Base-by-base conservation (phyloP, 2,888 invertebrate species). In the Sepioteuthis lessoniana region DNA sequence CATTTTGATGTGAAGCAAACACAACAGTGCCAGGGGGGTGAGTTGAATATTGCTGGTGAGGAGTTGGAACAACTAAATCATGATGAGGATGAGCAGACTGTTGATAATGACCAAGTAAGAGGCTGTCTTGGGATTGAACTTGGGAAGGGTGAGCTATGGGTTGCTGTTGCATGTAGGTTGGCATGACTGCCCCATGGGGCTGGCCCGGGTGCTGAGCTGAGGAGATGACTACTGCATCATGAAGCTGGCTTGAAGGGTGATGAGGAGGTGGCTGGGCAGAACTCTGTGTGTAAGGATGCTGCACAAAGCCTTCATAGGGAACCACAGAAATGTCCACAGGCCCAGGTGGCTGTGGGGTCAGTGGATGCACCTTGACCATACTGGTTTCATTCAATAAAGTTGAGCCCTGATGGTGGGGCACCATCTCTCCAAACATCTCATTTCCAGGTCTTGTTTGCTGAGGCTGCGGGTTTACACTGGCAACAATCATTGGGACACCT, bases 21-120 rank as follows among this genome's bases (percentile, higher is more conserved):
- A 76, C 3, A 35, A 76, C 76, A 8, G 76, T 16, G 8, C 76
- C 76, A 76, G n/a, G 76, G 76, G n/a, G 76, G 19, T 10, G 76
- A 16, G 76, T 4, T 76, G 76, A 35, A 76, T 76, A 76, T n/a
- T n/a, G 76, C n/a, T 76, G 76, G 35, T 76, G n/a, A 13, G 76
- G 16, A 35, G 76, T 13, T 35, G 76, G 76, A 16, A n/a, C 35
- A 0, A 55, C 55, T 55, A 76, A 10, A 76, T 76, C 76, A 76
- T n/a, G 76, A 76, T 76, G 76, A 76, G 76, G 76, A 2, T 76
- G 76, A 10, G 76, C 76, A 76, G 76, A 35, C 76, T 76, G 60
- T 60, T 60, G 76, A 76, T 76, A 76, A 76, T 76, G 76, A n/a
- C 76, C 76, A 76, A 76, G n/a, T 35, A 76, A 76, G 35, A 76